Percentiles rank a stretch among this genome's conserved stretches.
Conservation (phyloP, 1,140 invertebrate genomes). For the Stegodyphus dumicola region DNA sequence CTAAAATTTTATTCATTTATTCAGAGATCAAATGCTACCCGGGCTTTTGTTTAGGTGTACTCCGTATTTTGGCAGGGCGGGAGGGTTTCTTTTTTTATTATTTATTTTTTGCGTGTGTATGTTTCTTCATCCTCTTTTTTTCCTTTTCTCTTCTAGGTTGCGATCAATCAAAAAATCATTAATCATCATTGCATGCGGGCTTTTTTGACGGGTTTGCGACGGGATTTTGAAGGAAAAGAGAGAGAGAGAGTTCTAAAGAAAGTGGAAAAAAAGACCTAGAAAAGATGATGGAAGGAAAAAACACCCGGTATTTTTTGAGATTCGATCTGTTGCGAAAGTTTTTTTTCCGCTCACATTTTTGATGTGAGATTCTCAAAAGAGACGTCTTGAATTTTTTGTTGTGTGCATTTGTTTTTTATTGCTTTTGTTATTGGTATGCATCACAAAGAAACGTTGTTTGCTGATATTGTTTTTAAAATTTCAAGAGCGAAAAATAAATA, state of each 20-base stretch:
- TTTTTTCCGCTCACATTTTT: too few relatives aligned
- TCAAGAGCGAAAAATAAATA: too few relatives aligned
- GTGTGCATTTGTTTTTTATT: too few relatives aligned
- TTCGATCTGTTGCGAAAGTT: too few relatives aligned
- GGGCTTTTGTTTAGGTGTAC: conserved; percentile 57
- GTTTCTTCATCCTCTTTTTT: conserved; percentile 1
- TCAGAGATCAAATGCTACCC: conserved; percentile 58
- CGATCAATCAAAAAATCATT: conserved; percentile 61
- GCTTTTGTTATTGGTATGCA: too few relatives aligned
- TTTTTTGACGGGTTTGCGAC: conserved; percentile 38
- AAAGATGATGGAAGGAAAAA: too few relatives aligned
- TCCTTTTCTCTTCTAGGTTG: conserved; percentile 6
- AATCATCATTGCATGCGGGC: conserved; percentile 48
- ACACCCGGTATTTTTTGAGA: too few relatives aligned
- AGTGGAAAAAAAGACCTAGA: too few relatives aligned
- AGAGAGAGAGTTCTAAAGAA: background rate
- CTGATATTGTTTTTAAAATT: too few relatives aligned
- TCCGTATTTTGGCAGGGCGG: conserved; percentile 52
- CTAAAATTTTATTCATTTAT: conserved; percentile 60
- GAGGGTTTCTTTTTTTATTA: conserved; percentile 25
- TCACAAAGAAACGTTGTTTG: too few relatives aligned
- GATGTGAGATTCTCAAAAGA: too few relatives aligned
- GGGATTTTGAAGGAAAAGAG: conserved; percentile 9
- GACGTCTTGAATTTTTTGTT: too few relatives aligned
- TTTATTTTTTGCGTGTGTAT: background rate